Base-by-base conservation (phyloP, 2,888 invertebrate genomes). In the Xanthorhoe designata region DNA sequence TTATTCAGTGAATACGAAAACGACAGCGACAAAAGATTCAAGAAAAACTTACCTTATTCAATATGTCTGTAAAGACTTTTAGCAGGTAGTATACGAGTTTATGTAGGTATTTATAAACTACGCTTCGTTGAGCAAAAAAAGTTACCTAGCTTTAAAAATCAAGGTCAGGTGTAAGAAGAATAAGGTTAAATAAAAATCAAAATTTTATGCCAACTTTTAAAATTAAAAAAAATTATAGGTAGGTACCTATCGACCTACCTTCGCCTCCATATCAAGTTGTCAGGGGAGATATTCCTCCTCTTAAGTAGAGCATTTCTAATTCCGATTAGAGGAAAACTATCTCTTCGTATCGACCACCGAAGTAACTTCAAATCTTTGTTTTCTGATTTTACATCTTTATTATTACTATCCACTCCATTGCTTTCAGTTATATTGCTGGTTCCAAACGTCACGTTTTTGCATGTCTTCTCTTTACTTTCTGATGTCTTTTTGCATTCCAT, bases 291-390 rank as follows among this genome's bases (percentile, higher is more conserved):
- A 68, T 87, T 90, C 5, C 80, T 77, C 35, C 79, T 84, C 17
- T 84, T 91, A 3, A 91, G 72, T 77, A 87, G 86, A 51, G 88
- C 90, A 64, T 84, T 82, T 45, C 89, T 84, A 2, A 92, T 82
- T 13, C 79, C 84, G 7, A 88, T 84, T 35, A 92, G 68, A 0
- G 92, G 92, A 5, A 92, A 75, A 63, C 92, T 92, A 38, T 92
- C 92, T 38, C 92, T 79, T 52, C 92, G 78, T n/a, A 90, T 70
- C 10, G 85, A 77, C 86, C 88, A 91, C 45, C 79, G 75, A 18
- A 85, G 78, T 19, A 72, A 64, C 55, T 78, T 76, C 3, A 59
- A 66, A 73, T 66, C 72, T 69, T 79, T 82, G 77, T 79, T 82
- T 75, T 35, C 19, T 13, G 13, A 19, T 35, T 61, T 65, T 0